Base-by-base conservation (phyloP, 2,888 invertebrate genomes). In the Incurvaria masculella region DNA sequence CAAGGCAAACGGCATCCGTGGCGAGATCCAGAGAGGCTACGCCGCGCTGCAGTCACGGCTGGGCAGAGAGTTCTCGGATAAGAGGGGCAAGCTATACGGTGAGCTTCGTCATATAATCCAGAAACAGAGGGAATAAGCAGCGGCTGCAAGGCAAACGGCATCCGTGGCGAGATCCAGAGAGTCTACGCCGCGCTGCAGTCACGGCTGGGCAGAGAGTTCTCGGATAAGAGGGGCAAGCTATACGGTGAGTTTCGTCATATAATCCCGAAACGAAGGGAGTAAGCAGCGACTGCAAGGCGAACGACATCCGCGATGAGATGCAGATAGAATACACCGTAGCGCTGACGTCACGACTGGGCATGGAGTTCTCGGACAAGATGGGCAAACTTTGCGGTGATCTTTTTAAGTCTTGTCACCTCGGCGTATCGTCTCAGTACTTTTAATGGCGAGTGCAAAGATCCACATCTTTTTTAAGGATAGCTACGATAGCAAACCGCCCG, bases 61-160 rank as follows among this genome's bases (percentile, higher is more conserved):
- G n/a, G 83, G 87, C 46, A 73, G 83, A 49, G 91, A 91, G 64
- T 88, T 91, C 65, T 85, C 88, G 26, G 83, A 83, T 46, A 89
- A 92, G 60, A 60, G 67, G 8, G 73, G 71, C 8, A 74, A 74
- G 44, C 53, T 72, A 17, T 63, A 67, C 51, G 62, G 66, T 39
- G 63, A 41, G n/a, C n/a, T n/a, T n/a, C n/a, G n/a, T n/a, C n/a
- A n/a, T n/a, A n/a, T n/a, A n/a, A n/a, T 61, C 1, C 62, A 78
- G 78, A 78, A 52, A 73, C 71, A 14, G 75, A 78, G 55, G 74
- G 73, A 0, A 53, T 76, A 1, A 76, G 76, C 60, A 76, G 78
- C 47, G 76, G 76, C 0, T 71, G 76, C 42, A 71, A 83, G 44
- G 74, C 74, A 1, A n/a, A n/a, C n/a, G n/a, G n/a, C n/a, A 66